Evolutionary conservation across 1,140 invertebrate species (phyloP).

Genomic region (Psilanteris sp.): DNA sequence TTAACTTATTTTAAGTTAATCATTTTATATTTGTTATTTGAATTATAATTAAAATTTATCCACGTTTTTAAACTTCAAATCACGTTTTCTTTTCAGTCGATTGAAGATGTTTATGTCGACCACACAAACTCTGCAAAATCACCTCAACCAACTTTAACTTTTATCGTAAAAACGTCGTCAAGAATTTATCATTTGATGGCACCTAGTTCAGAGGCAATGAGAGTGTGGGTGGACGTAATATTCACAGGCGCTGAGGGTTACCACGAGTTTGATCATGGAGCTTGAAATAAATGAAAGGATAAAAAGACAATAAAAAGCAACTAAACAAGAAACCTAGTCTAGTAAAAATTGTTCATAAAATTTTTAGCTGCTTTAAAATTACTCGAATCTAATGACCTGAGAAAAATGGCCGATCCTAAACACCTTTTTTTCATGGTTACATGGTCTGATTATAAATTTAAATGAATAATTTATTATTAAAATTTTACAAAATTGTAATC

Average conservation of each 20-base stretch:
- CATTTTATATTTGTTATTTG: too few species aligned
- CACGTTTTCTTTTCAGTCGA: conserved; percentile 86
- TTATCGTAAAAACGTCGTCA: conserved; percentile 97
- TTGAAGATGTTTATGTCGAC: conserved; percentile 98
- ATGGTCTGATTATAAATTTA: too few species aligned
- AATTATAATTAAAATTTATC: too few species aligned
- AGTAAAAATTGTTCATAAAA: conserved; percentile 4
- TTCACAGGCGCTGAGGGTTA: conserved; percentile 94
- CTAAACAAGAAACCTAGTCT: conserved; percentile 45
- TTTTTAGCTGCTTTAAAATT: too few species aligned
- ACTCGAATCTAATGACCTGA: too few species aligned
- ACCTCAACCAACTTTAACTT: conserved; percentile 93
- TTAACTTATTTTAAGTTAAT: too few species aligned
- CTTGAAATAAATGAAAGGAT: too few species aligned
- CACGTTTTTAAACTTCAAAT: too few species aligned
- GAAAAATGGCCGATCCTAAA: too few species aligned
- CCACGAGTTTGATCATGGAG: conserved; percentile 84
- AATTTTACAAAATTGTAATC: too few species aligned
- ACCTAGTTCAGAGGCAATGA: conserved; percentile 94
- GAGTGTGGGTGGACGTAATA: conserved; percentile 98
- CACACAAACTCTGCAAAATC: conserved; percentile 95
- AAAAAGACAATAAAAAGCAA: neutral
- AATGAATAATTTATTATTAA: too few species aligned
- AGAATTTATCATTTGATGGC: conserved; percentile 95
- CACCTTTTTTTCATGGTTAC: too few species aligned